phyloP scores from a whole-genome alignment of 2,113 vertebrate genomes.

The Vicugna pacos region DNA sequence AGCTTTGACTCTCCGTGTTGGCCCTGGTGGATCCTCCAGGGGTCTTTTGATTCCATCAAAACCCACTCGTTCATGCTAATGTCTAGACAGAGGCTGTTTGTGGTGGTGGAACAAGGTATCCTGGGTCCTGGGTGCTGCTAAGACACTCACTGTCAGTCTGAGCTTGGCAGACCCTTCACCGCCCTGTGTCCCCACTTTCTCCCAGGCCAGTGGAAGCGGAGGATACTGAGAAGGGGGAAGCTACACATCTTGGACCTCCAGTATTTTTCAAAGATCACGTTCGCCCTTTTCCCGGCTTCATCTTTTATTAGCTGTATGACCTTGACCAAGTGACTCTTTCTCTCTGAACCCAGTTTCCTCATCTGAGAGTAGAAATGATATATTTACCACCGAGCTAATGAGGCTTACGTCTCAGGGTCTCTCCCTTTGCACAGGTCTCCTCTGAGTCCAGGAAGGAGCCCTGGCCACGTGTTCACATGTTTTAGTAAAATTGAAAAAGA shows the following conservation, averaged over 20 bases:
- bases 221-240: background rate
- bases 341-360: background rate
- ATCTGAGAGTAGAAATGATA: background rate
- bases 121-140: background rate
- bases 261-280: background rate
- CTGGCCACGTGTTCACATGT: background rate
- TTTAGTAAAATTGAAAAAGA: background rate
- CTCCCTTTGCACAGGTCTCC: background rate
- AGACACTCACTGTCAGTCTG: background rate
- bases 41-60: background rate
- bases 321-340: background rate
- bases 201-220: background rate
- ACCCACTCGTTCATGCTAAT: background rate
- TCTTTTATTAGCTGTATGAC: background rate
- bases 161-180: background rate
- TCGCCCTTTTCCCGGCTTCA: background rate
- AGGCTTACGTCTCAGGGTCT: background rate
- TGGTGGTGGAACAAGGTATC: background rate
- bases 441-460: background rate
- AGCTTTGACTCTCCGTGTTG: background rate
- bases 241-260: background rate
- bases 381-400: background rate
- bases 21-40: background rate
- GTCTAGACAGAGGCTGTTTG: background rate
- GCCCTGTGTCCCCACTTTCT: background rate